Evolutionary conservation across 2,113 vertebrate genomes (phyloP), one percentile per base, ranked within the genome.

Genomic region (Lampris incognitus): DNA sequence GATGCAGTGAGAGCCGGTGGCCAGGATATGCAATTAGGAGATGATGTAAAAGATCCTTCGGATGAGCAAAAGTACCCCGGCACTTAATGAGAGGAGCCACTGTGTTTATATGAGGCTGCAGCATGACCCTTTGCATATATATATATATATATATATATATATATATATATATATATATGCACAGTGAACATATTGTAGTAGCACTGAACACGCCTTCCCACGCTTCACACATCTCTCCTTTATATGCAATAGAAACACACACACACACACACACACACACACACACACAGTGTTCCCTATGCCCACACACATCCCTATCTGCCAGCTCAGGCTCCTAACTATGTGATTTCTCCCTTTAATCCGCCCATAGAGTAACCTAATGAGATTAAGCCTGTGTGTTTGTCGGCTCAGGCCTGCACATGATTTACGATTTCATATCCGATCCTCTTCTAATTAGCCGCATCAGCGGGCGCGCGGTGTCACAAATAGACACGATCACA

Each of bases 361-460:
- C 90, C 91, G 78, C 69, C 82, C 72, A 83, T 87, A 77, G 73
- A 86, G 83, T 81, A 83, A 81, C 74, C 70, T 89, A 92, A 93
- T 91, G 74, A 81, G 86, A 92, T 88, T 87, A 91, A 80, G 79
- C 57, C 61, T 76, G 74, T 77, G 68, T 63, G 68, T 85, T 56
- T 84, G 86, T 88, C 83, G 69, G 83, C 79, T 68, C 24, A 70
- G 72, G 86, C 74, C 84, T 37, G 69, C 48, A 6, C 61, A 68
- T 89, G 85, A 93, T 92, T 90, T 89, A 93, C 88, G 84, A 85
- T 81, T 91, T 91, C 81, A 91, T 90, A 89, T 86, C 80, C 81
- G 70, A 83, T 89, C 68, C 65, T 72, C 77, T 50, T 89, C 79
- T 89, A 92, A 93, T 93, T 91, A 91, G 90, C 85, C 68, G 77